Base-by-base conservation (phyloP, 2,888 invertebrate species). In the Quadroppia sp. region DNA sequence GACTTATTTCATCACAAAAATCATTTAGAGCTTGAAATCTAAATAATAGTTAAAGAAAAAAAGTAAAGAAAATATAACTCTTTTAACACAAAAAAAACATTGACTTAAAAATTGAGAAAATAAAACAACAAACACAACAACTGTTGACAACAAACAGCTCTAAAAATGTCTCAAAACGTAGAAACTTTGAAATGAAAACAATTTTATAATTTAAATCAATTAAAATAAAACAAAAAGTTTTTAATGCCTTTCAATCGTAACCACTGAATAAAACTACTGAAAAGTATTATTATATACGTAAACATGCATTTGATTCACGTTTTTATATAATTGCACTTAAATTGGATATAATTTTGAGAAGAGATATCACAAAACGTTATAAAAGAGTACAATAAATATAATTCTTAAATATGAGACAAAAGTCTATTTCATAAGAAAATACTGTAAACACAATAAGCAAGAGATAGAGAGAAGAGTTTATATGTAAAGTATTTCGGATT, bases 1-100 rank as follows among this genome's bases (percentile, higher is more conserved):
- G 50, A 50, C 50, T 50, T 50, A 50, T 50, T n/a, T 50, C 50
- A 50, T 50, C 50, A 20, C 50, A 50, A 50, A 50, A 50, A 50
- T 2, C 20, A 50, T 50, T 20, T 50, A 50, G 50, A 50, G 50
- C 50, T 50, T 50, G 50, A 50, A 50, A 50, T 50, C n/a, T 50
- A 50, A 50, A 50, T 50, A 50, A 50, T 6, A 45, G 45, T 17
- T 9, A 13, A 45, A 2, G 20, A 50, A 4, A 50, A 50, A 50
- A 50, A 50, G 3, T 23, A 15, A 7, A 6, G n/a, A 20, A 50
- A 50, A n/a, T 7, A 50, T 11, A 23, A 50, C 45, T 17, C 45
- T 45, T 17, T 45, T 17, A 9, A 50, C 50, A 15, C 15, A 4
- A n/a, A 50, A 50, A 50, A 15, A 15, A 7, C 50, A 50, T 50